Evolutionary conservation across 2,888 invertebrate species (phyloP).

Genomic region (Branchinecta sandiegonensis): DNA sequence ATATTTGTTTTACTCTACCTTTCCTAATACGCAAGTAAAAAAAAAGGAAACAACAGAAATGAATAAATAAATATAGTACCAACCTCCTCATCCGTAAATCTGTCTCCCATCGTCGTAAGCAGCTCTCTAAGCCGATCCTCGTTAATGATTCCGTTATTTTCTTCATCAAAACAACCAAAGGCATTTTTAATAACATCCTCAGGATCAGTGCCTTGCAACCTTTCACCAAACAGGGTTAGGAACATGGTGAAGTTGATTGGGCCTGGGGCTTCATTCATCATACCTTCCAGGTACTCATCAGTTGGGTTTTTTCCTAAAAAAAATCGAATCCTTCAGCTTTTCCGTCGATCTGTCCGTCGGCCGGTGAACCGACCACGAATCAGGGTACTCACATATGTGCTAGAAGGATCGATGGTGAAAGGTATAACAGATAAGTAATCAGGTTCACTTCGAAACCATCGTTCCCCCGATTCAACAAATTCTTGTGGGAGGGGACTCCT

Average conservation of each 20-base stretch:
- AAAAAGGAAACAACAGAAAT: too few species aligned
- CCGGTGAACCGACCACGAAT: background rate
- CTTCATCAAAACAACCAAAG: slow-evolving; percentile 97
- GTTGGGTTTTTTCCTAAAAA: slow-evolving; percentile 75
- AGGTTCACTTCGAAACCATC: background rate
- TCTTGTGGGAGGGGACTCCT: too few species aligned
- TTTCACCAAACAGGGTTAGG: slow-evolving; percentile 91
- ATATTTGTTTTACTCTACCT: too few species aligned
- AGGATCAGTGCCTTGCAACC: slow-evolving; percentile 95
- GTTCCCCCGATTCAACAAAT: too few species aligned
- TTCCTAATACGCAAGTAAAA: too few species aligned
- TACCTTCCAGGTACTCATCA: slow-evolving; percentile 86
- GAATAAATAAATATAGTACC: slow-evolving; percentile 25
- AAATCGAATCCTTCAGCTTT: background rate
- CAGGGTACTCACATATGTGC: background rate
- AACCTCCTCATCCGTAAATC: slow-evolving; percentile 73
- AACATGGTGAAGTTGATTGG: slow-evolving; percentile 99
- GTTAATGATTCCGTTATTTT: slow-evolving; percentile 75
- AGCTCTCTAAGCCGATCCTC: slow-evolving; percentile 90
- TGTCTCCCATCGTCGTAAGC: slow-evolving; percentile 92
- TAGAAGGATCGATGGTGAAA: background rate
- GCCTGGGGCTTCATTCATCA: slow-evolving; percentile 98
- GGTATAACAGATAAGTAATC: background rate
- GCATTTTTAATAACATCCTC: slow-evolving; percentile 99
- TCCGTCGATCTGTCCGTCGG: background rate